Evolutionary conservation across 2,797 vertebrate genomes (phyloP), one percentile per base, ranked within the genome.

Genomic region (Karalla daura): DNA sequence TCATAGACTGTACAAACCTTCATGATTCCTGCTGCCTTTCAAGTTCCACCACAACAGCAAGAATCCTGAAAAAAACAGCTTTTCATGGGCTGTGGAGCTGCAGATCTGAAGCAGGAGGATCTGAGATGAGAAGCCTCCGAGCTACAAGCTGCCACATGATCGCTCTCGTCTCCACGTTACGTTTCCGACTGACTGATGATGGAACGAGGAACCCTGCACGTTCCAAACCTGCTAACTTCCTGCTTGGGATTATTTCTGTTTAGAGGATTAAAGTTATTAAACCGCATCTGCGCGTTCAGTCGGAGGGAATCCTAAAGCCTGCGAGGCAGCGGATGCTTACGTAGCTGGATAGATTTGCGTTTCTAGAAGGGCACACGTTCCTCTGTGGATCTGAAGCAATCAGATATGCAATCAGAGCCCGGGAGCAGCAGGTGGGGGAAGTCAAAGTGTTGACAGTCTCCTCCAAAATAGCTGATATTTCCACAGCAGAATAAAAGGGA

Each of bases 161-260:
- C 21, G 1, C 5, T 68, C 76, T 70, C 41, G 77, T 55, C 35
- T 58, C 18, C 18, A 6, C 60, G 21, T 54, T 54, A 66, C 41
- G 37, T 65, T 80, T 65, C 36, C 13, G 56, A 36, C 53, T 11
- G 58, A n/a, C 69, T 37, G 59, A 32, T 33, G 36, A 14, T 5
- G 12, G 20, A 27, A 3, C 5, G 14, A 43, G 9, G 12, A 36
- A 17, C 25, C 11, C n/a, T 4, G 37, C 13, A 5, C 18, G 18
- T 46, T 27, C 18, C n/a, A 13, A 11, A 36, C 21, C 28, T 1
- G 8, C 12, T 35, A 54, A 49, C 5, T 25, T 28, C n/a, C 3
- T 21, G 15, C 23, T 27, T 2, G n/a, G 28, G 32, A 0, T n/a
- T 45, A 50, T 8, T 25, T n/a, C n/a, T 30, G 23, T 27, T 39